phyloP scores from a whole-genome alignment of 2,113 vertebrate species.

The Syrmaticus mikado region DNA sequence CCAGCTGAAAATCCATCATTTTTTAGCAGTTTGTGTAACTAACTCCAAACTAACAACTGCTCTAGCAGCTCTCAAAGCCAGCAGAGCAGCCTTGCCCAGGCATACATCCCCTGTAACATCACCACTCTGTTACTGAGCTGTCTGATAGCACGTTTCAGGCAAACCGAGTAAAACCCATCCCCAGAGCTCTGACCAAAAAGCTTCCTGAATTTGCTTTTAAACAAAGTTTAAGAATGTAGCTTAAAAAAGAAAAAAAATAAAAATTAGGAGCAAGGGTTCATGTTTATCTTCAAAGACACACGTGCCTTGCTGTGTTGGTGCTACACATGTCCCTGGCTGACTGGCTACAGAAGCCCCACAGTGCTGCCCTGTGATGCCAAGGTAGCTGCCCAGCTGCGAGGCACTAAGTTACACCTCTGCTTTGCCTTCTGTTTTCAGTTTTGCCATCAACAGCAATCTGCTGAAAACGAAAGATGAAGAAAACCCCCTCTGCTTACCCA shows the following conservation, averaged over 20 bases:
- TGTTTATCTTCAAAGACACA: neutral
- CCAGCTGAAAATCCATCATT: neutral
- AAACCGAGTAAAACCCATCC: neutral
- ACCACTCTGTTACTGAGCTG: neutral
- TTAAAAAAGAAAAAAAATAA: neutral
- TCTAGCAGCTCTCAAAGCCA: neutral
- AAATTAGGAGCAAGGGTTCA: neutral
- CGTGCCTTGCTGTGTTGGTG: neutral
- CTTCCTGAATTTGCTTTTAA: neutral
- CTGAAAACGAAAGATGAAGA: neutral
- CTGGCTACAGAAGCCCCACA: neutral
- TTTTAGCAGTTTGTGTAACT: neutral
- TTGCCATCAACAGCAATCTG: neutral
- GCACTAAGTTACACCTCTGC: neutral
- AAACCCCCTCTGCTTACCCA: conserved; percentile 82
- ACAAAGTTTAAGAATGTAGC: neutral
- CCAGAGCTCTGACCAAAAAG: neutral
- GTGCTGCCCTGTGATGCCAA: neutral
- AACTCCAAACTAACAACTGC: neutral
- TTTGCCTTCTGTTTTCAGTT: neutral
- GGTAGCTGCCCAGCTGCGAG: neutral
- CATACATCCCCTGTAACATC: rapidly evolving
- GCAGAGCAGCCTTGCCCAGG: neutral
- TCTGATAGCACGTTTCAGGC: neutral
- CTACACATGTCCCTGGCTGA: neutral